These are phyloP conservation scores for Pogonomyrmex barbatus DNA, from an alignment of 1,140 invertebrate genomes.

Conservation along the genomic window DNA sequence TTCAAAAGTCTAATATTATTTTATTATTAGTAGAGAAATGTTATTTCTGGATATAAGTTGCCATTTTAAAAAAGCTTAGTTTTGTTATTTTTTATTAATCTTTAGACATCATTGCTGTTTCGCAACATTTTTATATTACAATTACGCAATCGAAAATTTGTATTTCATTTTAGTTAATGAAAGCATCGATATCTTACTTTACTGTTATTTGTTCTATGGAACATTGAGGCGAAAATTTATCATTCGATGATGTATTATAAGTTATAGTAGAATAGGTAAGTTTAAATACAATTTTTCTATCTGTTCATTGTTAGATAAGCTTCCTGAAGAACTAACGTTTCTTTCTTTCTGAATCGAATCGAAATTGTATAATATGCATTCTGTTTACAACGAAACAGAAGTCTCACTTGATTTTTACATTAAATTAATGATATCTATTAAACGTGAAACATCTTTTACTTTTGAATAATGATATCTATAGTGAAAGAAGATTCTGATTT, in stretches of 20 bases:
- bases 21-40: too few species aligned
- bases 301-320: not conserved
- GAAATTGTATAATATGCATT: too few species aligned
- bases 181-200: slow-evolving; percentile 14
- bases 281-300: not conserved
- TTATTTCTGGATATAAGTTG: too few species aligned
- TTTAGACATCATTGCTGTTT: too few species aligned
- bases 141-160: not conserved
- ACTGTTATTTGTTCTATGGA: slow-evolving; percentile 7
- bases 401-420: not conserved
- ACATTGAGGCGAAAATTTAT: not conserved
- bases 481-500: not conserved
- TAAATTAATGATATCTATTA: not conserved
- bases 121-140: too few species aligned
- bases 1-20: too few species aligned
- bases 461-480: not conserved
- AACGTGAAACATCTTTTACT: not conserved
- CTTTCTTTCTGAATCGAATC: not conserved
- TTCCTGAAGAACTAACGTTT: not conserved
- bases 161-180: not conserved
- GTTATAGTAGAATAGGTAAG: not conserved
- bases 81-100: too few species aligned
- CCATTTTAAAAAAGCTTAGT: too few species aligned
- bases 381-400: not conserved
- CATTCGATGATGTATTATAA: not conserved